Conservation (phyloP, 2,888 invertebrate species). For the Xestia c-nigrum region DNA sequence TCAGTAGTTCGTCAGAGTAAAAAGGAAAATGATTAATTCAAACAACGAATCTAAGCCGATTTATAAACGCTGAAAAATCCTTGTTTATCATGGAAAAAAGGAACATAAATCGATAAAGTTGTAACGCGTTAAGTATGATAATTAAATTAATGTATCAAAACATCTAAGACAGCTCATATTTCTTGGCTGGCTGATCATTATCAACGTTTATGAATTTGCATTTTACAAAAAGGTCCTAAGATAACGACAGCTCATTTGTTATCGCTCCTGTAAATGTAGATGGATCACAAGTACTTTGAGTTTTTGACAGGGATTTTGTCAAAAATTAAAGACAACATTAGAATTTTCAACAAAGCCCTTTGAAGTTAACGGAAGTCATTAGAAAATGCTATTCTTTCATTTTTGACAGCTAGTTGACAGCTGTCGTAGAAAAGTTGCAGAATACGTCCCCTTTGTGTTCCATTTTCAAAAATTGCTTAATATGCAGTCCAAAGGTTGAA, state of each 20-base stretch:
- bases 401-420: slow-evolving; percentile 17
- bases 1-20: not conserved
- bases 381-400: not conserved
- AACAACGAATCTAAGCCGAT: not conserved
- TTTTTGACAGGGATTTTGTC: not conserved
- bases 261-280: slow-evolving; percentile 18
- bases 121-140: slow-evolving; percentile 34
- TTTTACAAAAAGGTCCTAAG: slow-evolving; percentile 37
- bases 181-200: slow-evolving; percentile 41
- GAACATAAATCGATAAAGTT: slow-evolving; percentile 33
- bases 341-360: slow-evolving; percentile 20
- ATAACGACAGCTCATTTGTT: slow-evolving; percentile 33
- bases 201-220: slow-evolving; percentile 34
- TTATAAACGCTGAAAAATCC: slow-evolving; percentile 1
- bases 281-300: not conserved
- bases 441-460: not conserved
- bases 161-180: slow-evolving; percentile 27
- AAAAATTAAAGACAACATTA: not conserved
- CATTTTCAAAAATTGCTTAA: slow-evolving; percentile 25
- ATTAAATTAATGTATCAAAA: slow-evolving; percentile 42
- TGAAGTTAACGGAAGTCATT: not conserved
- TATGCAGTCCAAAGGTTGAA: slow-evolving; percentile 21
- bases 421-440: slow-evolving; percentile 9
- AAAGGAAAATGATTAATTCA: not conserved
- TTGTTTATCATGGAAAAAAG: slow-evolving; percentile 14